Evolutionary conservation across 2,113 vertebrate genomes (phyloP).

Genomic region (Psilopsiagon aymara): DNA sequence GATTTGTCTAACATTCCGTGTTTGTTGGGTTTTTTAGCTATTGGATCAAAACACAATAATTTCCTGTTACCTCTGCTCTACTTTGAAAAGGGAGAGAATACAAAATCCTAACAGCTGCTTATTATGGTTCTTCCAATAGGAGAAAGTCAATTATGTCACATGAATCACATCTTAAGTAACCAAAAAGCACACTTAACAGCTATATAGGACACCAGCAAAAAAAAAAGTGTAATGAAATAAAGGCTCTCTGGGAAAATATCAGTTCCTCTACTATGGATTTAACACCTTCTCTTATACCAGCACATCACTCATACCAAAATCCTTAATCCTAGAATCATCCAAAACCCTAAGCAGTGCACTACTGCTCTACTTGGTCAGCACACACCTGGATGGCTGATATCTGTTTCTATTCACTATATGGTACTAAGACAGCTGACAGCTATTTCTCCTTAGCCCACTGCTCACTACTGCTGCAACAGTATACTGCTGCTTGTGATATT

Average conservation of each 20-base stretch:
- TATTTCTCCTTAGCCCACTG: neutral
- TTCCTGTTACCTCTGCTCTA: neutral
- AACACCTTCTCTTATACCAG: neutral
- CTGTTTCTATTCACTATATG: neutral
- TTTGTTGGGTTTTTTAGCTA: neutral
- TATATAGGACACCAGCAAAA: neutral
- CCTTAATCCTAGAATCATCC: neutral
- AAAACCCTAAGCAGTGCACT: neutral
- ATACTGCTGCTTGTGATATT: neutral
- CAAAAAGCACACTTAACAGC: neutral
- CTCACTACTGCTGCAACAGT: neutral
- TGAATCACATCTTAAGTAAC: neutral
- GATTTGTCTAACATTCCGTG: neutral
- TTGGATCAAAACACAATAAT: neutral
- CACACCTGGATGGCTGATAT: neutral
- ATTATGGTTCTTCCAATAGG: neutral
- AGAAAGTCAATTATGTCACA: neutral
- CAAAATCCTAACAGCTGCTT: neutral
- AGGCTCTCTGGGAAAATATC: neutral
- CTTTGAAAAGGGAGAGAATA: neutral
- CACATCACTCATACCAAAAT: neutral
- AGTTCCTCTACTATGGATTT: neutral
- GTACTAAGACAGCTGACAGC: fast-evolving
- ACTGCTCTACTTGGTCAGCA: neutral
- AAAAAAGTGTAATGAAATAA: neutral